Percentiles rank a stretch among this genome's conserved stretches.
Evolutionary conservation across 2,888 invertebrate genomes (phyloP).

Genomic region (Latheticus oryzae): DNA sequence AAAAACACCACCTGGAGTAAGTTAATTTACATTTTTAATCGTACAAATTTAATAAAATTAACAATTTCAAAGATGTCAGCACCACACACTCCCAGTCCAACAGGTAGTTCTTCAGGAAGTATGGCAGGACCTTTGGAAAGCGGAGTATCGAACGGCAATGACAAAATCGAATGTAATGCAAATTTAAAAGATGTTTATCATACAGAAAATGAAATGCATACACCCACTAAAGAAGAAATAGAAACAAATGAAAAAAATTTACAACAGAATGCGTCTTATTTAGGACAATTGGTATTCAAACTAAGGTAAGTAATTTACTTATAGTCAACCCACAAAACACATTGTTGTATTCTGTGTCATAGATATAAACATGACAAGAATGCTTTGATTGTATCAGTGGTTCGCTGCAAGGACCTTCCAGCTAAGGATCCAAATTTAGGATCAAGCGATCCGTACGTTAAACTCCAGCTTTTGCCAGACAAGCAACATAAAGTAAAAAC

Average conservation of each 20-base stretch:
- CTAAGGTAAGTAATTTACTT: constrained; percentile 69
- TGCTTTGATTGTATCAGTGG: constrained; percentile 91
- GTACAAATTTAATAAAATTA: not conserved
- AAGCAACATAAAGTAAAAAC: constrained; percentile 95
- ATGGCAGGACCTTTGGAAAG: constrained; percentile 61
- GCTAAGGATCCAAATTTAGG: constrained; percentile 84
- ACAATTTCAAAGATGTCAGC: constrained; percentile 59
- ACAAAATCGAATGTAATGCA: constrained; percentile 56
- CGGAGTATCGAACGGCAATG: constrained; percentile 55
- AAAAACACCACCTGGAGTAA: constrained; percentile 70
- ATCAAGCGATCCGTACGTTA: constrained; percentile 96
- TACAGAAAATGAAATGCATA: constrained; percentile 65
- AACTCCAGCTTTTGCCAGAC: constrained; percentile 95
- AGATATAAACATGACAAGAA: constrained; percentile 91
- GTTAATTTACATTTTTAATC: too few relatives aligned
- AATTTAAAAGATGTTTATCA: constrained; percentile 64
- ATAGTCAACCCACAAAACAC: too few relatives aligned
- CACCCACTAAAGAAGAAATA: constrained; percentile 69
- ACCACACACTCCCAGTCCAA: constrained; percentile 64
- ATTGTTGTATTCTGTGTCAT: too few relatives aligned
- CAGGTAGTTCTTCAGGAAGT: constrained; percentile 61
- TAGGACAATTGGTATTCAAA: constrained; percentile 91
- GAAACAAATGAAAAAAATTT: constrained; percentile 72
- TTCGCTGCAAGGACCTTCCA: constrained; percentile 89
- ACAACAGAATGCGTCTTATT: constrained; percentile 72